These are phyloP conservation scores for Scylla paramamosain DNA, from an alignment of 1,140 invertebrate species.

Conservation along the genomic window DNA sequence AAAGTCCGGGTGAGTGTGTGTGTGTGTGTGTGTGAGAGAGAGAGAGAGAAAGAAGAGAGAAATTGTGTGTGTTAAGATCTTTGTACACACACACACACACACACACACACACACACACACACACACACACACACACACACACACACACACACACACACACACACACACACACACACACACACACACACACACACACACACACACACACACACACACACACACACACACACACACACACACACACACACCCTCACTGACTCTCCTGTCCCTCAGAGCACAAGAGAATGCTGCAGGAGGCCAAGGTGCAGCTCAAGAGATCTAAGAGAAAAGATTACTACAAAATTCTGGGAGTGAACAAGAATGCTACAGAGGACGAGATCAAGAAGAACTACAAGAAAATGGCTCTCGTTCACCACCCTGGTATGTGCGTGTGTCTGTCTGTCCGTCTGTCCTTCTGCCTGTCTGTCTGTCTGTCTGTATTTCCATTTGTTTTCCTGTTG, in stretches of 20 bases:
- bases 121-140: too few relatives aligned
- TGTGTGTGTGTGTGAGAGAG: background rate
- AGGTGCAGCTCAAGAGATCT: constrained; percentile 91
- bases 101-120: too few relatives aligned
- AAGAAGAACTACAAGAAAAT: constrained; percentile 97
- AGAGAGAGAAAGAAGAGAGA: background rate
- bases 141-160: too few relatives aligned
- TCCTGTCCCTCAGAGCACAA: constrained; percentile 84
- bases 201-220: too few relatives aligned
- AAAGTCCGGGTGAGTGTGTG: constrained; percentile 85
- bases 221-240: too few relatives aligned
- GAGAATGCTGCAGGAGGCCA: constrained; percentile 90
- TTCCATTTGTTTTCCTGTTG: too few relatives aligned
- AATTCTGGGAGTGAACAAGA: constrained; percentile 93
- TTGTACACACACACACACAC: too few relatives aligned
- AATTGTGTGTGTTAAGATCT: background rate
- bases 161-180: too few relatives aligned
- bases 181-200: too few relatives aligned
- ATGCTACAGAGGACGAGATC: constrained; percentile 94
- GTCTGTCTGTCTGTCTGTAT: too few relatives aligned
- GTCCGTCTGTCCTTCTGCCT: background rate
- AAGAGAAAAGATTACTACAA: constrained; percentile 99
- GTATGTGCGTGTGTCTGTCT: constrained; percentile 79
- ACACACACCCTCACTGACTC: too few relatives aligned
- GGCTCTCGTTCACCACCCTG: constrained; percentile 92